Evolutionary conservation across 2,797 vertebrate genomes (phyloP).

Genomic region (Sebastes variabilis): DNA sequence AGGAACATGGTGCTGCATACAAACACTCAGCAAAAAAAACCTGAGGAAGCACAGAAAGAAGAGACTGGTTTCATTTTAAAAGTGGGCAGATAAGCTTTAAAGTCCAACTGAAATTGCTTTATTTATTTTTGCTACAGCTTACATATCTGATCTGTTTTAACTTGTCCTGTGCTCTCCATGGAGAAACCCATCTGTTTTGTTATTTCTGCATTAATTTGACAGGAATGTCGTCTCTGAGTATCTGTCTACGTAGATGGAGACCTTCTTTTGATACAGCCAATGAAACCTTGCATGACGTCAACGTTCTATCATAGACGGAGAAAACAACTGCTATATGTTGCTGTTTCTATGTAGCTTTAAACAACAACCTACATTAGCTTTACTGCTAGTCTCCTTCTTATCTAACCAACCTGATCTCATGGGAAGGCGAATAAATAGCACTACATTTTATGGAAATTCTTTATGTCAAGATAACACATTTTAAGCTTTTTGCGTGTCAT

Average conservation of each 20-base stretch:
- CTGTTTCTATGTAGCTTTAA: not conserved
- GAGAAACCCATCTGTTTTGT: not conserved
- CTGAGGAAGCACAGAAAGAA: not conserved
- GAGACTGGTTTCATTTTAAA: not conserved
- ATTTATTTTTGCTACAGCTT: not conserved
- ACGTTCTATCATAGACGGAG: not conserved
- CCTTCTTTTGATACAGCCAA: not conserved
- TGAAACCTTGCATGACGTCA: not conserved
- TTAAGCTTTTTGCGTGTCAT: no score
- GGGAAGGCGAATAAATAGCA: no score
- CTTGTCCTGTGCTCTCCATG: not conserved
- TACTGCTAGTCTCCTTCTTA: not conserved
- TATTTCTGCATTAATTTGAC: not conserved
- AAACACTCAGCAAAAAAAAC: not conserved
- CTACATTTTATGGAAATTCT: no score
- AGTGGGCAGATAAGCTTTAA: not conserved
- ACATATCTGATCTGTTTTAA: not conserved
- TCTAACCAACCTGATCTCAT: no score
- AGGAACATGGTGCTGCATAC: conserved; percentile 46
- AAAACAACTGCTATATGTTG: no score
- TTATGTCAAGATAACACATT: no score
- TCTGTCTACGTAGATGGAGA: not conserved
- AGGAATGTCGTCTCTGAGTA: no score
- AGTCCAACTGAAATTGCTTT: not conserved
- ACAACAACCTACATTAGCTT: not conserved